Conservation (phyloP, 2,113 vertebrate genomes). For the Aphelocoma coerulescens region DNA sequence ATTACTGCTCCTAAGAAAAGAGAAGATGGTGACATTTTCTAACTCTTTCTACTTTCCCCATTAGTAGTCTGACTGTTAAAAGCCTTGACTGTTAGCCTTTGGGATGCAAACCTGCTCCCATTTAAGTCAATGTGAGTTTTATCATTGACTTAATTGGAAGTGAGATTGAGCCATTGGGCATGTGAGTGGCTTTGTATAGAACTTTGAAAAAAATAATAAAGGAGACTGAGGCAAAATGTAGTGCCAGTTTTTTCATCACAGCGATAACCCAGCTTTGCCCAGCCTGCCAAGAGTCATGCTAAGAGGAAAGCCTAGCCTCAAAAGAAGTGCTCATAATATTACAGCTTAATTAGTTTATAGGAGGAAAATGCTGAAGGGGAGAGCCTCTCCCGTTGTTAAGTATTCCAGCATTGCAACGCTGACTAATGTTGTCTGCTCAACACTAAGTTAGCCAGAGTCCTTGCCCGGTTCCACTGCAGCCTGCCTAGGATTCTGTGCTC, state of each 20-base stretch:
- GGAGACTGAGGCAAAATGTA: conserved; percentile 32
- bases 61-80: conserved; percentile 44
- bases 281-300: conserved; percentile 10
- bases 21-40: neutral
- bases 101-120: conserved; percentile 45
- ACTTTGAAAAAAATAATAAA: conserved; percentile 8
- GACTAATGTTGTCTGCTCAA: neutral
- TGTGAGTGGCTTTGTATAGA: conserved; percentile 32
- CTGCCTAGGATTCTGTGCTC: neutral
- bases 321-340: conserved; percentile 33
- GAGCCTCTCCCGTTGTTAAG: neutral
- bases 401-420: neutral
- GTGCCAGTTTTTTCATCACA: conserved; percentile 5
- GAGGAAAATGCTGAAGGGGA: conserved; percentile 40
- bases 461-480: neutral
- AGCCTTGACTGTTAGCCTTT: conserved; percentile 41
- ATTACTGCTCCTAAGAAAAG: conserved; percentile 31
- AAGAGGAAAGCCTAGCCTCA: neutral
- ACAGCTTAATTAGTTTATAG: conserved; percentile 51
- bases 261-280: neutral
- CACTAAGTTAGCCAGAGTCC: neutral
- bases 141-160: conserved; percentile 55
- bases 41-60: conserved; percentile 16
- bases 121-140: conserved; percentile 55
- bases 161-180: conserved; percentile 43